A percentile compares a stretch with the other conserved stretches of the same genome.
phyloP scores from a whole-genome alignment of 2,888 invertebrate species.

The Ariolimax columbianus region DNA sequence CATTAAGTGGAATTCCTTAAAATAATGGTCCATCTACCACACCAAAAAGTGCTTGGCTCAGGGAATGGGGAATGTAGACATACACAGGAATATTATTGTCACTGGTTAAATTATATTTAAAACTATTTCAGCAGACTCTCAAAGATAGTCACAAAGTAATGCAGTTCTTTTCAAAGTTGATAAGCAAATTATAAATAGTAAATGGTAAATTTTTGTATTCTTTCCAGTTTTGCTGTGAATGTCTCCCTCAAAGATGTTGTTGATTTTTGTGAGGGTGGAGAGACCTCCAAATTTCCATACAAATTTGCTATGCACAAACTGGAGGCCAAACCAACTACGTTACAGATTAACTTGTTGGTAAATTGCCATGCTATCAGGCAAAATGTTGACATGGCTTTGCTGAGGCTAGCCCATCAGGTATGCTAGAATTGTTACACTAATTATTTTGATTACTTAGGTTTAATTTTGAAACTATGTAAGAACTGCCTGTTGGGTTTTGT shows the following conservation, averaged over 20 bases:
- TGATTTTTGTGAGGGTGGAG: slow-evolving; percentile 83
- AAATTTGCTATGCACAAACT: slow-evolving; percentile 77
- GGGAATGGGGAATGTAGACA: too few species aligned
- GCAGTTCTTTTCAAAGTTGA: too few species aligned
- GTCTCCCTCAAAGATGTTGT: slow-evolving; percentile 93
- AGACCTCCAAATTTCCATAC: slow-evolving; percentile 64
- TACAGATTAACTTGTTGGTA: slow-evolving; percentile 91
- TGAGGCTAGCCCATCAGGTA: slow-evolving; percentile 94
- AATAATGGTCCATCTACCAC: too few species aligned
- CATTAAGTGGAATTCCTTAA: too few species aligned
- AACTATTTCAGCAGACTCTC: too few species aligned
- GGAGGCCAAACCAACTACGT: slow-evolving; percentile 84
- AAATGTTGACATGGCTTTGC: slow-evolving; percentile 96
- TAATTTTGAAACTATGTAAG: too few species aligned
- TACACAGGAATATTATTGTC: too few species aligned
- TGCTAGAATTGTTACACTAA: not conserved
- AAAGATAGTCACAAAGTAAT: too few species aligned
- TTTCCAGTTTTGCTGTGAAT: slow-evolving; percentile 93
- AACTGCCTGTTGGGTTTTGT: too few species aligned
- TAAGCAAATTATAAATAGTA: not conserved
- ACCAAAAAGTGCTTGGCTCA: too few species aligned
- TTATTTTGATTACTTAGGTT: not conserved
- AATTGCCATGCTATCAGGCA: slow-evolving; percentile 93
- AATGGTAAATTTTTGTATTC: slow-evolving; percentile 82
- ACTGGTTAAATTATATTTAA: too few species aligned